Evolutionary conservation across 2,113 vertebrate species (phyloP).

Genomic region (Tyrannus savana): DNA sequence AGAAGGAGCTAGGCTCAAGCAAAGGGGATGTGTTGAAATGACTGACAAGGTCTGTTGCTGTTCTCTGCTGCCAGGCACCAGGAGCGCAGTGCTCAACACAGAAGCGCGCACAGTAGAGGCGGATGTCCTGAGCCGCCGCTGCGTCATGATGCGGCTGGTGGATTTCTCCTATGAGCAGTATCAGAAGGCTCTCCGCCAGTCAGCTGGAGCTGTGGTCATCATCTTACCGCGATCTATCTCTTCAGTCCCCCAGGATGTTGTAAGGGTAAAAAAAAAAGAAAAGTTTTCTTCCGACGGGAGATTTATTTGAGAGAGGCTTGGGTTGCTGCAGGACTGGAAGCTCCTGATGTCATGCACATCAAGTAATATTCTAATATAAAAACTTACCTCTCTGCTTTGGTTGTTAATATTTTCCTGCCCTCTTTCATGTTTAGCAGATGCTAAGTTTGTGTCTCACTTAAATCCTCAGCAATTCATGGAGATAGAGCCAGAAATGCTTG

Average conservation of each 20-base stretch:
- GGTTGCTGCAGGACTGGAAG: not conserved
- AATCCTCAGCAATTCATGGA: constrained; percentile 94
- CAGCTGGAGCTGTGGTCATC: constrained; percentile 94
- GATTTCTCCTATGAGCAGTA: constrained; percentile 96
- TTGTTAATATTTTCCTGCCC: not conserved
- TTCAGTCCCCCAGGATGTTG: constrained; percentile 92
- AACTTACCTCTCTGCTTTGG: not conserved
- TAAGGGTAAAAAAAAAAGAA: constrained; percentile 76
- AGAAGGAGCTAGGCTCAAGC: not conserved
- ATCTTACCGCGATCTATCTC: constrained; percentile 92
- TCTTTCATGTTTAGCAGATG: not conserved
- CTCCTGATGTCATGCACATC: not conserved
- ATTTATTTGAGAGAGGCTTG: not conserved
- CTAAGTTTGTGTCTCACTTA: not conserved
- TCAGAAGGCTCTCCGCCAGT: constrained; percentile 94
- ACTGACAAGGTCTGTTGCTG: accelerated
- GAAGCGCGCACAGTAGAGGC: constrained; percentile 94
- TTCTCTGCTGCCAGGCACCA: constrained; percentile 79
- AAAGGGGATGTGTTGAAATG: not conserved
- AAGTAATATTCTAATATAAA: not conserved
- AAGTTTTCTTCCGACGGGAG: not conserved
- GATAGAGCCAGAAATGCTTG: constrained; percentile 95
- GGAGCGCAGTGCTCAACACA: constrained; percentile 93
- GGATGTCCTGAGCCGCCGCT: constrained; percentile 95
- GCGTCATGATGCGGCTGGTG: constrained; percentile 91